Evolutionary conservation across 1,140 invertebrate species (phyloP).

Genomic region (Olivierus martensii): DNA sequence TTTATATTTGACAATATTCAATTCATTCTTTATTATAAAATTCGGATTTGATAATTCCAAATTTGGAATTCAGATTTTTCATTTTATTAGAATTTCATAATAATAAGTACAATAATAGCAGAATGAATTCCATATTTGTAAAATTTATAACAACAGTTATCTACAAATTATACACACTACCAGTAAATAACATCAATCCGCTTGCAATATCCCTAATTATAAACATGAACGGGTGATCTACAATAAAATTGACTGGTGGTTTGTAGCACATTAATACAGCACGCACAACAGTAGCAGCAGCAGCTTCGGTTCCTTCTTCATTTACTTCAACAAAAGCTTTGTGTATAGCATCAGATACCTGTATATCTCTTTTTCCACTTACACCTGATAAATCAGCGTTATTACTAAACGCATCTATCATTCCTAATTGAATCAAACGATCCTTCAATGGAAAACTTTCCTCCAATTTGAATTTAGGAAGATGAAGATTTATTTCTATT

Average conservation of each 20-base stretch:
- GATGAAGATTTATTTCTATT: background rate
- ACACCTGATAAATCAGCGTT: slow-evolving; percentile 18
- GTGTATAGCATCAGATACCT: slow-evolving; percentile 43
- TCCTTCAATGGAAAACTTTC: slow-evolving; percentile 28
- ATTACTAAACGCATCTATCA: slow-evolving; percentile 17
- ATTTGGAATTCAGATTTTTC: no score
- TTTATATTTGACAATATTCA: no score
- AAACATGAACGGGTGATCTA: slow-evolving; percentile 55
- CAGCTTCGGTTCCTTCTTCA: slow-evolving; percentile 63
- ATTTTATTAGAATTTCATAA: no score
- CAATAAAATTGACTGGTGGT: slow-evolving; percentile 42
- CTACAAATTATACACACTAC: slow-evolving; percentile 27
- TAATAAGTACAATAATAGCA: no score
- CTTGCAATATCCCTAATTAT: slow-evolving; percentile 47
- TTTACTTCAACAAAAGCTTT: slow-evolving; percentile 66
- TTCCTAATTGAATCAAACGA: slow-evolving; percentile 17
- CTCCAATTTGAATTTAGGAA: slow-evolving; percentile 71
- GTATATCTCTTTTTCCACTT: slow-evolving; percentile 5
- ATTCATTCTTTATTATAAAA: no score
- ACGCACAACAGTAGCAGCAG: slow-evolving; percentile 44
- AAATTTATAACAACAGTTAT: no score
- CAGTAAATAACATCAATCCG: slow-evolving; percentile 49
- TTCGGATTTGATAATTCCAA: no score
- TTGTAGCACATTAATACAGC: slow-evolving; percentile 7
- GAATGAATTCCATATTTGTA: no score